Conservation (phyloP, 1,140 invertebrate species). For the Drosophila ficusphila region DNA sequence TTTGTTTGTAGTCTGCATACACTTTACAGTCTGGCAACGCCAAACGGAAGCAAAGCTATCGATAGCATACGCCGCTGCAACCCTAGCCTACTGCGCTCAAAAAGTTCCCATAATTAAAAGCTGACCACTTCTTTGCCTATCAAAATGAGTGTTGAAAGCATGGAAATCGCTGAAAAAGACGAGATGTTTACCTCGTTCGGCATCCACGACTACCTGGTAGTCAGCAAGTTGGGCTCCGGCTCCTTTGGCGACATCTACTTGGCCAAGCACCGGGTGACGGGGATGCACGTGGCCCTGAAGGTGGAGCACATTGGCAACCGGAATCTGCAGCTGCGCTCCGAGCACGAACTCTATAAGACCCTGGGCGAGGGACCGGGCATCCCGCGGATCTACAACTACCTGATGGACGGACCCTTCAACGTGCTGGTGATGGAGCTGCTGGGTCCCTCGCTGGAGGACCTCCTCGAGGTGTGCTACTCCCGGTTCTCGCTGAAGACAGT, state of each 20-base stretch:
- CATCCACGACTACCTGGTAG: not conserved
- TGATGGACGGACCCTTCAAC: constrained; percentile 94
- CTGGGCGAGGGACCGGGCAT: constrained; percentile 94
- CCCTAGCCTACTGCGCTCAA: not conserved
- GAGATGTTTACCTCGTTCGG: not conserved
- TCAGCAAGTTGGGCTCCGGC: constrained; percentile 87
- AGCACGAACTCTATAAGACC: constrained; percentile 91
- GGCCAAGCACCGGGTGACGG: constrained; percentile 95
- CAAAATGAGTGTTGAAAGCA: not conserved
- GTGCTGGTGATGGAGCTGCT: constrained; percentile 97
- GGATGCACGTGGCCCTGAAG: constrained; percentile 98
- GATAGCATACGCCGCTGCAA: not conserved
- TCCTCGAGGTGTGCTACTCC: constrained; percentile 96
- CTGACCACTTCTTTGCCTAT: no score
- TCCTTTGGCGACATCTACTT: constrained; percentile 99
- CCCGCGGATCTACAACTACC: constrained; percentile 95
- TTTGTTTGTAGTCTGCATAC: no score
- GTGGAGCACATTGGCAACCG: constrained; percentile 92
- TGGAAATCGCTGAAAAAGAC: no score
- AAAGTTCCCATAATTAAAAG: not conserved
- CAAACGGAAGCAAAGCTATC: not conserved
- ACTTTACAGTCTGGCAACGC: not conserved
- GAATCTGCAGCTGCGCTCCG: constrained; percentile 97
- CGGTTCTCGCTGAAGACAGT: constrained; percentile 98
- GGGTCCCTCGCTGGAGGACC: constrained; percentile 96